A percentile compares a stretch with the other conserved stretches of the same genome.
phyloP scores from a whole-genome alignment of 2,113 vertebrate genomes.

The Equus przewalskii region DNA sequence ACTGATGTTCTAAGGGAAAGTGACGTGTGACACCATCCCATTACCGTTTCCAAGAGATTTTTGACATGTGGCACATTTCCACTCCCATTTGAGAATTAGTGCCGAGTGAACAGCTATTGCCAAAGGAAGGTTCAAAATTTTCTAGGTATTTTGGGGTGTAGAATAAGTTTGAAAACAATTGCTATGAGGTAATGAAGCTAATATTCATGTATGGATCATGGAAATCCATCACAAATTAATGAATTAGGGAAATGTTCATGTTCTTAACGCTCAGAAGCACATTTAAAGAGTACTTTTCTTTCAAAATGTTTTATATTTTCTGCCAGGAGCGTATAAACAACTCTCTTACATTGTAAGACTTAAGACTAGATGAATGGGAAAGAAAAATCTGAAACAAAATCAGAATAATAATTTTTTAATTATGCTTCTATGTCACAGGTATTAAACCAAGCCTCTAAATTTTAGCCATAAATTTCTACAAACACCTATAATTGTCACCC shows the following conservation, averaged over 20 bases:
- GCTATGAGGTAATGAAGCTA: neutral
- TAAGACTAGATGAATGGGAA: neutral
- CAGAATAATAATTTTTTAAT: neutral
- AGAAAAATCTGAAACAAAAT: neutral
- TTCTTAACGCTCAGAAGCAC: constrained; percentile 15
- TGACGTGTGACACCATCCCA: neutral
- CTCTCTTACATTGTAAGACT: neutral
- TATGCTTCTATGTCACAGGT: neutral
- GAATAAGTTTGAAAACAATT: neutral
- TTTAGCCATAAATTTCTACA: neutral
- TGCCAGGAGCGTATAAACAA: neutral
- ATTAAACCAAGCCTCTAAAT: neutral
- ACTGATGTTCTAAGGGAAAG: neutral
- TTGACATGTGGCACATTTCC: neutral
- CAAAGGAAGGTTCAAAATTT: neutral
- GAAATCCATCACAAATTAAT: constrained; percentile 43
- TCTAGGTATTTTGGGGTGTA: neutral
- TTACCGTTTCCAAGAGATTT: neutral
- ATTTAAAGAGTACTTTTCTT: constrained; percentile 29
- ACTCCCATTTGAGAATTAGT: neutral
- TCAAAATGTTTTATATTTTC: neutral
- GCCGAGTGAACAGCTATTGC: neutral
- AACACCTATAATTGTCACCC: neutral
- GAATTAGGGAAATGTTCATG: neutral
- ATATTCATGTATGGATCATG: neutral